Percentiles rank a stretch among this genome's conserved stretches.
Conservation (phyloP, 92 coral and sea anemone genomes). For the Heliopora coerulea region DNA sequence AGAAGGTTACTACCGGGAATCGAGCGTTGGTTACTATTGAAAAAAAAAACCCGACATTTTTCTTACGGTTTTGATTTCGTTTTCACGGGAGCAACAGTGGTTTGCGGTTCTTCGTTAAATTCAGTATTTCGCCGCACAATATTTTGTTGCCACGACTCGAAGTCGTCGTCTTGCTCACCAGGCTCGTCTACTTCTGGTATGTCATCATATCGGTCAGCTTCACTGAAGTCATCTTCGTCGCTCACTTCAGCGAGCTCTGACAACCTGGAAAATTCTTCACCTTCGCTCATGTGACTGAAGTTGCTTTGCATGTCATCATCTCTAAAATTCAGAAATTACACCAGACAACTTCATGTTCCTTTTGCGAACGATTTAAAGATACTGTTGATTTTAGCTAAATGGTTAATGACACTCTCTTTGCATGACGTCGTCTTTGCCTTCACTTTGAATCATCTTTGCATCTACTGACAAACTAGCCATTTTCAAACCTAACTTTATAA, state of each 20-base stretch:
- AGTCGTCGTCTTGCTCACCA: not conserved
- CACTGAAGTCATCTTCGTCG: slow-evolving; percentile 68
- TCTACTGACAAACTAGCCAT: too few relatives aligned
- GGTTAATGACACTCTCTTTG: too few relatives aligned
- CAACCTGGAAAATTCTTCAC: slow-evolving; percentile 74
- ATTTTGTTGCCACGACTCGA: not conserved
- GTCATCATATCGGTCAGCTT: not conserved
- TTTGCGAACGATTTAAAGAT: too few relatives aligned
- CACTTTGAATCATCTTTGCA: too few relatives aligned
- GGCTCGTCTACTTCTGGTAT: slow-evolving; percentile 22
- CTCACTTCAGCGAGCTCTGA: slow-evolving; percentile 83
- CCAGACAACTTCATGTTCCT: too few relatives aligned
- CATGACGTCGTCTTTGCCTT: too few relatives aligned
- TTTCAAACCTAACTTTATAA: too few relatives aligned
- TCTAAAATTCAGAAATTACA: slow-evolving; percentile 36
- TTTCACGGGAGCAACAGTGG: slow-evolving; percentile 42
- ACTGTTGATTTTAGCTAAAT: too few relatives aligned
- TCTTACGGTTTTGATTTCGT: slow-evolving; percentile 78
- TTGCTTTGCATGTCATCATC: slow-evolving; percentile 99
- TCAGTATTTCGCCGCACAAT: slow-evolving; percentile 32
- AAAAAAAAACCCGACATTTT: too few relatives aligned
- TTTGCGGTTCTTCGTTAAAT: not conserved
- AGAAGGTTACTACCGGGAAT: too few relatives aligned
- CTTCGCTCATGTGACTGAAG: slow-evolving; percentile 95
- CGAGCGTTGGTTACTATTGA: too few relatives aligned